Conservation (phyloP, 2,113 vertebrate species). For the Psammodynastes pulverulentus region DNA sequence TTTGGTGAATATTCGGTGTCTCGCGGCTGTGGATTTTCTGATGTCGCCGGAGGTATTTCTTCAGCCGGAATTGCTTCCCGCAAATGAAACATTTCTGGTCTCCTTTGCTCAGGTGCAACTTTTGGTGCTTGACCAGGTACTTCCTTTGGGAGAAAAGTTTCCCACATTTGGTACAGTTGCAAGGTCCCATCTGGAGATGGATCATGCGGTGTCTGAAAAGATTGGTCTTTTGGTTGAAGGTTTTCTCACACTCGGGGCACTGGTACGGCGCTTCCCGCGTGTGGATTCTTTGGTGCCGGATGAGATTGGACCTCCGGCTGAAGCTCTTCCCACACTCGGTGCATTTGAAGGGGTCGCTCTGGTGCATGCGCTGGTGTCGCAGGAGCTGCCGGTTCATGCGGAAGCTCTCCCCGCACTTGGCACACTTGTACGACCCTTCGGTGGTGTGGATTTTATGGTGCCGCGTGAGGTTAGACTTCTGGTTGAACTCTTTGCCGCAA, state of each 20-base stretch:
- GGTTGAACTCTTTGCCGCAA: constrained; percentile 38
- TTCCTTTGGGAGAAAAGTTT: constrained; percentile 31
- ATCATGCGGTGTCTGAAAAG: constrained; percentile 43
- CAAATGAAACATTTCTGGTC: constrained; percentile 38
- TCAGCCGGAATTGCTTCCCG: constrained; percentile 39
- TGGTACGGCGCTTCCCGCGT: background rate
- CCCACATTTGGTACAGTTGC: constrained; percentile 55
- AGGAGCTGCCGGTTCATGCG: constrained; percentile 35
- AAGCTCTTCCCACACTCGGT: background rate
- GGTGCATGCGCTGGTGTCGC: constrained; percentile 38
- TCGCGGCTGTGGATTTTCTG: constrained; percentile 36
- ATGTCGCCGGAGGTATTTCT: constrained; percentile 52
- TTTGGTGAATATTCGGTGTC: rapidly evolving
- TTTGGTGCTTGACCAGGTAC: constrained; percentile 38
- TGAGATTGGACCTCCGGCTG: background rate
- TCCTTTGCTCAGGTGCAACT: constrained; percentile 36
- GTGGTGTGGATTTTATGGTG: constrained; percentile 47
- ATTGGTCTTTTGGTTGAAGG: constrained; percentile 56
- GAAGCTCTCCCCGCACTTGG: constrained; percentile 39
- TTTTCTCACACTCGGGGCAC: constrained; percentile 47
- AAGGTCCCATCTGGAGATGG: constrained; percentile 41
- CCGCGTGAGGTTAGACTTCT: constrained; percentile 49
- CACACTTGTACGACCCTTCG: constrained; percentile 7
- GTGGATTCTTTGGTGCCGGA: background rate
- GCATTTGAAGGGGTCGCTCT: constrained; percentile 45